phyloP scores from a whole-genome alignment of 1,140 invertebrate genomes.

The Pararge aegeria region DNA sequence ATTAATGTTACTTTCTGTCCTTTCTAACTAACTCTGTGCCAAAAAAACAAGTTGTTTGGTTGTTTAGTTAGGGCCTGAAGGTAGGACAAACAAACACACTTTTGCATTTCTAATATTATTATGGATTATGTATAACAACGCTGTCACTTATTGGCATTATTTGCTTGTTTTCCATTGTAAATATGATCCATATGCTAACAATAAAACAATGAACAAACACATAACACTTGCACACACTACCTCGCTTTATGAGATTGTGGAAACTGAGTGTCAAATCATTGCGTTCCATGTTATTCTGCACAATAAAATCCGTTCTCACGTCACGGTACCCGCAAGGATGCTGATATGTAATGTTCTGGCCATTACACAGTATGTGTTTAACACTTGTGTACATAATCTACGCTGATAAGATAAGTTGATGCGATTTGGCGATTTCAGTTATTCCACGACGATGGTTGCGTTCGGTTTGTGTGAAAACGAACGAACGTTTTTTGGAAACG shows the following conservation, averaged over 20 bases:
- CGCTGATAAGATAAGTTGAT: slow-evolving; percentile 66
- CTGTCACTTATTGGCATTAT: not conserved
- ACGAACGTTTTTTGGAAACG: slow-evolving; percentile 30
- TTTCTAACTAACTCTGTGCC: no score
- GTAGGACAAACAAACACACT: no score
- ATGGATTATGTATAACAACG: no score
- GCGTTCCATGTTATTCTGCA: slow-evolving; percentile 59
- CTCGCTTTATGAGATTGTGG: slow-evolving; percentile 74
- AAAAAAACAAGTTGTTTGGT: no score
- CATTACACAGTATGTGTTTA: slow-evolving; percentile 58
- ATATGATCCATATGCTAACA: slow-evolving; percentile 23
- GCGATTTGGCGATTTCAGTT: slow-evolving; percentile 32
- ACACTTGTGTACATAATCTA: slow-evolving; percentile 75
- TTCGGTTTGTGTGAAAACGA: slow-evolving; percentile 25
- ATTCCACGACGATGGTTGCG: slow-evolving; percentile 24
- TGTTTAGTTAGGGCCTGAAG: no score
- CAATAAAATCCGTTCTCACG: slow-evolving; percentile 24
- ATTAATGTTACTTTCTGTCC: no score
- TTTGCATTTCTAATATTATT: no score
- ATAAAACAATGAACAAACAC: slow-evolving; percentile 18
- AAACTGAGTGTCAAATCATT: slow-evolving; percentile 71
- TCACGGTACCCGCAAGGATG: slow-evolving; percentile 46
- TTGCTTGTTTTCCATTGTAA: not conserved
- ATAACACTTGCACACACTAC: slow-evolving; percentile 51
- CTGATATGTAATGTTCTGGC: slow-evolving; percentile 57